phyloP scores from a whole-genome alignment of 1,140 invertebrate genomes.

The Orius insidiosus region DNA sequence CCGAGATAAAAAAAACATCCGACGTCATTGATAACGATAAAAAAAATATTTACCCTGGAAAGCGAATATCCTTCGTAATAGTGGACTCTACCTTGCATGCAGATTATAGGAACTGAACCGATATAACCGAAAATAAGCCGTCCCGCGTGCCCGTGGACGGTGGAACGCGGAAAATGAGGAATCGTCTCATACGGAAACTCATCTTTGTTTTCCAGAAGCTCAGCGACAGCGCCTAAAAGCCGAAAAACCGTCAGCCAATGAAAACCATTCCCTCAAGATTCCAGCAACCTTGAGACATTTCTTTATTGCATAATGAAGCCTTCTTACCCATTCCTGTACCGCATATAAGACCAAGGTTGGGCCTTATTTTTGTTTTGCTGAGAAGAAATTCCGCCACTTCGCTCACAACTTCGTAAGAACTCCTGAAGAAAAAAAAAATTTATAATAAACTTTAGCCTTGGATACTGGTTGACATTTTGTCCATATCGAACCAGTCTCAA shows the following conservation, averaged over 20 bases:
- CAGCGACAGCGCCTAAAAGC: conserved; percentile 9
- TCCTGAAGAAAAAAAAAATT: conserved; percentile 36
- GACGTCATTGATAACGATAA: no score
- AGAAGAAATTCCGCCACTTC: conserved; percentile 60
- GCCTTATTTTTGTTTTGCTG: conserved; percentile 47
- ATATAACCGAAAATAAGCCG: conserved; percentile 77
- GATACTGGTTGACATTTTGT: no score
- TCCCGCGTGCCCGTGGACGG: conserved; percentile 78
- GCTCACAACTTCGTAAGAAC: conserved; percentile 64
- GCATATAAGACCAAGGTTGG: conserved; percentile 86
- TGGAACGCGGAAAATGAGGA: conserved; percentile 78
- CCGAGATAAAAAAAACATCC: not conserved
- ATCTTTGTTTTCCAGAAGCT: conserved; percentile 1
- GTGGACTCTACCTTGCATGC: conserved; percentile 93
- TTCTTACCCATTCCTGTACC: conserved; percentile 72
- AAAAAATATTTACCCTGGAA: conserved; percentile 48
- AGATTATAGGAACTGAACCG: conserved; percentile 58
- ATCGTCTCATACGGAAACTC: conserved; percentile 54
- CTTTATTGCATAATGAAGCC: not conserved
- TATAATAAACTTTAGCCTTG: no score
- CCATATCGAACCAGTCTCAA: no score
- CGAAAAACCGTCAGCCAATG: no score
- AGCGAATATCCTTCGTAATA: conserved; percentile 89
- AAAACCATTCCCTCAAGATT: no score
- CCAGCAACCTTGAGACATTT: no score